Evolutionary conservation across 2,113 vertebrate species (phyloP), one percentile per base, ranked within the genome.

Genomic region (Acinonyx jubatus): DNA sequence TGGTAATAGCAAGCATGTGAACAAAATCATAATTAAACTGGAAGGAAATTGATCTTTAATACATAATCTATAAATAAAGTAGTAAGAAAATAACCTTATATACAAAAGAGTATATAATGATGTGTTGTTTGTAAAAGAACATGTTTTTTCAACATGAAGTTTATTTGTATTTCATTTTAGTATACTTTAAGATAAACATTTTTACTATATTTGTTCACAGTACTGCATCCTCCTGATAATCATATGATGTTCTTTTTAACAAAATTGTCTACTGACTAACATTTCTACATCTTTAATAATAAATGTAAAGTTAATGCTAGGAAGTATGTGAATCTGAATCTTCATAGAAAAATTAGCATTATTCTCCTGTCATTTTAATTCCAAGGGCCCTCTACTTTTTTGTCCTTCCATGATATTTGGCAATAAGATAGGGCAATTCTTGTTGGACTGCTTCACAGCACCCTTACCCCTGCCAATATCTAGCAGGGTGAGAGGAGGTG

Each of bases 271-370:
- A 38, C 16, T 87, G 57, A 61, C 8, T 55, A 63, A 19, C 29
- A 84, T 68, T 90, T 93, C 33, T 66, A 68, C 27, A 91, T 86
- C 16, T 86, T 95, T 74, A 68, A 97, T 71, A 83, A 83, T 89
- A 92, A 80, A 50, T 68, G 27, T 50, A 50, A 81, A 80, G 79
- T 50, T 89, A 74, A 73, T 83, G 10, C 50, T 68, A 89, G 23
- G 38, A 68, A 95, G 27, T 5, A 83, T 87, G 29, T 52, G 38
- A 87, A 76, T 80, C 10, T 84, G 96, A 79, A 63, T 66, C 48
- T 92, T 92, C 78, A 89, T 19, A 89, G 78, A 66, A 61, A 50
- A 85, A 45, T 73, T 74, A 83, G 27, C 76, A 45, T 68, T 78
- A 41, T 45, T 41, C n/a, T 15, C 78, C 79, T 76, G 55, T 36